Evolutionary conservation across 1,140 invertebrate genomes (phyloP).

Genomic region (Lithobius niger): DNA sequence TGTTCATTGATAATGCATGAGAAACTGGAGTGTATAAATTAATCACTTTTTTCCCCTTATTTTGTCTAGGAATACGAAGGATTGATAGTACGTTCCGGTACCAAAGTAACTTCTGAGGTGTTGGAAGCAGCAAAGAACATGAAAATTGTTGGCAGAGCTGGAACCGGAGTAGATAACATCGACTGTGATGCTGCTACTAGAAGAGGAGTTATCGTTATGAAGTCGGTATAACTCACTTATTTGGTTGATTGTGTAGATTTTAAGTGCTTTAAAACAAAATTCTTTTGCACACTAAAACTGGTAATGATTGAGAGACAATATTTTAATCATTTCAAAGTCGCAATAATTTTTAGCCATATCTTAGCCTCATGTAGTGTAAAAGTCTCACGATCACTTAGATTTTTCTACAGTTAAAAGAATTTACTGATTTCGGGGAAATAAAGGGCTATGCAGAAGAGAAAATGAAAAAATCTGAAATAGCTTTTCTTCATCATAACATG

Average conservation of each 20-base stretch:
- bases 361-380: neutral
- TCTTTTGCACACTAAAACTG: neutral
- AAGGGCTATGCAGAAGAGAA: too few relatives aligned
- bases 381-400: too few relatives aligned
- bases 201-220: slow-evolving; percentile 80
- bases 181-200: slow-evolving; percentile 73
- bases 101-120: slow-evolving; percentile 87
- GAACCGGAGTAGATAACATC: slow-evolving; percentile 96
- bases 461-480: too few relatives aligned
- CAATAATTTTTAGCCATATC: neutral
- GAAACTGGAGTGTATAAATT: too few relatives aligned
- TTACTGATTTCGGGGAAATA: too few relatives aligned
- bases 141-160: slow-evolving; percentile 81
- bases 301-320: neutral
- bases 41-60: too few relatives aligned
- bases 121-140: slow-evolving; percentile 59
- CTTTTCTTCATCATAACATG: too few relatives aligned
- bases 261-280: slow-evolving; percentile 7
- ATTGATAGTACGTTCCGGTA: slow-evolving; percentile 86
- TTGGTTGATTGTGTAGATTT: slow-evolving; percentile 1
- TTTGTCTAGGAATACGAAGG: slow-evolving; percentile 78
- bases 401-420: too few relatives aligned
- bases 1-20: too few relatives aligned
- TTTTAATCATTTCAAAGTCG: neutral
- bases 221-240: slow-evolving; percentile 63